Base-by-base conservation (phyloP, 2,888 invertebrate species). In the Drosophila meridionalis region DNA sequence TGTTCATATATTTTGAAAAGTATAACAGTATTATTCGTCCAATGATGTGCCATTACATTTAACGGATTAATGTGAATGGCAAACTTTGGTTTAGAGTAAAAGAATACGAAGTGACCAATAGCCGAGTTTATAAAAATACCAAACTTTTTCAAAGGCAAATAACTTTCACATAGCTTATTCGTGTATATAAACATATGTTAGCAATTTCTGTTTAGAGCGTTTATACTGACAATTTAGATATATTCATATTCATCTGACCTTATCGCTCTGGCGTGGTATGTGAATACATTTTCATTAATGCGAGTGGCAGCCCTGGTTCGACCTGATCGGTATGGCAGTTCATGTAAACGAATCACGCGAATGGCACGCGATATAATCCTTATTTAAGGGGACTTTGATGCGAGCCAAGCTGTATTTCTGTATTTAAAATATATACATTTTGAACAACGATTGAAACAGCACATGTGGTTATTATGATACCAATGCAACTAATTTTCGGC, bases 391-490 rank as follows among this genome's bases (percentile, higher is more conserved):
- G 53, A 38, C 12, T 55, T 67, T 68, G 2, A 14, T 20, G 11
- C 8, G 40, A 48, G 28, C 8, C 12, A 12, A 7, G 28, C 12
- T 28, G 26, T 0, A n/a, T 30, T 9, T 42, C 7, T n/a, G 0
- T 40, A 40, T 14, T 20, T 20, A 20, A 20, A 20, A 14, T 2
- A 40, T 14, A 5, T 40, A 40, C 6, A 14, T 28, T 36, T 28
- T 30, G 2, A 42, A 4, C 1, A 9, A 9, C 0, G 47, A 38
- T 50, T 38, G 0, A n/a, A 28, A 38, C 36, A 43, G 4, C 11
- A 32, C 30, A 52, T 20, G n/a, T 40, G 5, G 38, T 11, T 2
- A 74, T 50, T 38, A 88, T 85, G 88, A 58, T 66, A 36, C 78
- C 74, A 32, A 0, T 70, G 1, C 64, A 78, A 14, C 0, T 80